Evolutionary conservation across 1,140 invertebrate species (phyloP).

Genomic region (Camponotus vicinus): DNA sequence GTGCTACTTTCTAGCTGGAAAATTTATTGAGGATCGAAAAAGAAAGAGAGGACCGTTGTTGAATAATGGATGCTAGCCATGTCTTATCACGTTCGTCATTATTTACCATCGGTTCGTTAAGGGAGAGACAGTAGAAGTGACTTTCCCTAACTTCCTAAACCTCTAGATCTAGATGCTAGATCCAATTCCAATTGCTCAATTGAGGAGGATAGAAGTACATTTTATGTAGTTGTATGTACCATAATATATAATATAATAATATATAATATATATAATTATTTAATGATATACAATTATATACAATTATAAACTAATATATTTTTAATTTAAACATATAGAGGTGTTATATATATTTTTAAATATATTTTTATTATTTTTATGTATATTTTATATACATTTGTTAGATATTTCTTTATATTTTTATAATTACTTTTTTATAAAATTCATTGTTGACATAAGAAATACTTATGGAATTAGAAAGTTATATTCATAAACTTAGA

Average conservation of each 20-base stretch:
- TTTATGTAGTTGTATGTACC: not conserved
- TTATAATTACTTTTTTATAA: not conserved
- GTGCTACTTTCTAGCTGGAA: conserved; percentile 5
- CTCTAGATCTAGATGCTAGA: conserved; percentile 7
- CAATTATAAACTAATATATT: too few relatives aligned
- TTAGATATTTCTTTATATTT: not conserved
- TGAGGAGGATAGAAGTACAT: not conserved
- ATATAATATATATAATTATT: too few relatives aligned
- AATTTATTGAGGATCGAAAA: conserved; percentile 24
- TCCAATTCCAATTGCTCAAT: not conserved
- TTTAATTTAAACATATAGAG: too few relatives aligned
- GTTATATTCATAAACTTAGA: not conserved
- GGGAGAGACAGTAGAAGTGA: not conserved
- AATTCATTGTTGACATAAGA: not conserved
- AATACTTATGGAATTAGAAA: not conserved
- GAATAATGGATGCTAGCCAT: conserved; percentile 46
- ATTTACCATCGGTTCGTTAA: conserved; percentile 45
- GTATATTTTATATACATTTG: not conserved
- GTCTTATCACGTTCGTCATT: conserved; percentile 33
- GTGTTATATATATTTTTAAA: too few relatives aligned
- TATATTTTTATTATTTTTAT: not conserved
- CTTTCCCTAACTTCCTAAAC: not conserved
- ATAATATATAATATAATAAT: not conserved
- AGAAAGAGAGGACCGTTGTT: not conserved
- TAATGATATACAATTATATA: too few relatives aligned